These are phyloP conservation scores for Platycnemis pennipes DNA, from an alignment of 2,888 invertebrate species.

Conservation along the genomic window DNA sequence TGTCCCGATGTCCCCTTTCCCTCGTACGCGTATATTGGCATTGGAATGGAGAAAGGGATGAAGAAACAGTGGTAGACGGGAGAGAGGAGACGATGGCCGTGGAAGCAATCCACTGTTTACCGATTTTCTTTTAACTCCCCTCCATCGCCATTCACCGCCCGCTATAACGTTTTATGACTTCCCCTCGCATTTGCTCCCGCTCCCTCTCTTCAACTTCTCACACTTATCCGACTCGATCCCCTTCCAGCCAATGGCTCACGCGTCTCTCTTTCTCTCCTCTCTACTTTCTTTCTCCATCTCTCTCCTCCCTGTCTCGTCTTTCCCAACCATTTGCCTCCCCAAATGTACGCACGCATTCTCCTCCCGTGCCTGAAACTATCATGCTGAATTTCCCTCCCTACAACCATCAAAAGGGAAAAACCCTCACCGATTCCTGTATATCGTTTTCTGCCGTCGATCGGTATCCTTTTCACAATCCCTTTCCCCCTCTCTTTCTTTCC, in stretches of 20 bases:
- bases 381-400: neutral
- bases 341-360: neutral
- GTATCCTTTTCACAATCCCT: neutral
- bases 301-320: neutral
- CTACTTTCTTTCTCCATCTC: neutral
- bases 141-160: neutral
- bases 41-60: neutral
- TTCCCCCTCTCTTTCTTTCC: neutral
- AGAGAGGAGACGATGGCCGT: neutral
- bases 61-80: neutral
- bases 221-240: neutral
- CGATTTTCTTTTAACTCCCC: neutral
- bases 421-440: neutral
- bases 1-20: no score
- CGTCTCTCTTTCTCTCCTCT: neutral
- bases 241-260: neutral
- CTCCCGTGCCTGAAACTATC: neutral
- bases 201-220: neutral
- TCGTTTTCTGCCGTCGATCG: neutral
- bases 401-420: neutral
- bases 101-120: neutral
- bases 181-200: neutral
- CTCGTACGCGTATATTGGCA: neutral
- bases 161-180: neutral
- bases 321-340: neutral